Conservation (phyloP, 2,797 vertebrate genomes). For the Pterois miles region DNA sequence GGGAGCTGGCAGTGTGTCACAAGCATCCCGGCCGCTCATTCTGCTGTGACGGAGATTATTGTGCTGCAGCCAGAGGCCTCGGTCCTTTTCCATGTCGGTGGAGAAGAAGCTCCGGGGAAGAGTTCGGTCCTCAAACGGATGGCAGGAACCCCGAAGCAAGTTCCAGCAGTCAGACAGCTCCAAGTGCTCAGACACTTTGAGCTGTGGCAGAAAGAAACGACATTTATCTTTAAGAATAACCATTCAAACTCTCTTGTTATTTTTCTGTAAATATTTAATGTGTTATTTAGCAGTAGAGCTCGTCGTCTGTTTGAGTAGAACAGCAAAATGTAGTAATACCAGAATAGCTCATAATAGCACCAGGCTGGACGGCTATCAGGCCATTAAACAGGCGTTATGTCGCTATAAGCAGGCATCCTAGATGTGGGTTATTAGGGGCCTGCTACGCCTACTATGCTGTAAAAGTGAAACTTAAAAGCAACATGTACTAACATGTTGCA, state of each 20-base stretch:
- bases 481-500: too few relatives aligned
- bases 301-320: neutral
- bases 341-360: neutral
- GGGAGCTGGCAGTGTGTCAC: conserved; percentile 21
- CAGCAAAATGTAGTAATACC: neutral
- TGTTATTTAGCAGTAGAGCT: neutral
- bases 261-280: neutral
- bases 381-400: too few relatives aligned
- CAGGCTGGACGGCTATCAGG: too few relatives aligned
- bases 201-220: conserved; percentile 2
- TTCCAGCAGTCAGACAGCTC: neutral
- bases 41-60: conserved; percentile 14
- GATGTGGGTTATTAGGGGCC: too few relatives aligned
- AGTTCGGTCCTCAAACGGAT: conserved; percentile 29
- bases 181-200: conserved; percentile 1
- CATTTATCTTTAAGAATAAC: neutral
- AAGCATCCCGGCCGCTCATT: conserved; percentile 10
- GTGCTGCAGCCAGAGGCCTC: conserved; percentile 44
- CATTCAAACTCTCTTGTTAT: neutral
- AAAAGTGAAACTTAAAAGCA: too few relatives aligned
- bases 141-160: conserved; percentile 10
- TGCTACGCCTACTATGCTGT: too few relatives aligned
- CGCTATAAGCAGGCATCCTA: too few relatives aligned
- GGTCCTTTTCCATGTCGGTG: conserved; percentile 26
- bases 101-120: conserved; percentile 28